Percentiles rank a stretch among this genome's conserved stretches.
Evolutionary conservation across 37 sponge, comb jelly and placozoan genomes (phyloP).

Genomic region (Petrosia ficiformis): DNA sequence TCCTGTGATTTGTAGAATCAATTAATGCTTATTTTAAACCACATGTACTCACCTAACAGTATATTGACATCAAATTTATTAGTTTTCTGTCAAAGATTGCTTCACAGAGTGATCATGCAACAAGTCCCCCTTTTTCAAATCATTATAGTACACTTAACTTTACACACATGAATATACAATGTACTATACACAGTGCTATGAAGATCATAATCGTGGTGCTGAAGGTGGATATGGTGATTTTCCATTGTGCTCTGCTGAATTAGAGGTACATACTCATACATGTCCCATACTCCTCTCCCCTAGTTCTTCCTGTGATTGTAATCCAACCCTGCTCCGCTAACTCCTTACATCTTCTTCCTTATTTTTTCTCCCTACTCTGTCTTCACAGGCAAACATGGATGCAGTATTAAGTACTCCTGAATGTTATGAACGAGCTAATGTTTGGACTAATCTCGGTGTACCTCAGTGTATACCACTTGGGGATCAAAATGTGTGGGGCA

Average conservation of each 20-base stretch:
- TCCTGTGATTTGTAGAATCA: no score
- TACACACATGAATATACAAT: neutral
- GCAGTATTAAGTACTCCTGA: neutral
- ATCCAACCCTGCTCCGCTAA: constrained; percentile 4
- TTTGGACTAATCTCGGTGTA: constrained; percentile 9
- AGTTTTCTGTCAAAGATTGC: no score
- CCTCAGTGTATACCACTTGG: constrained; percentile 65
- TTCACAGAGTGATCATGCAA: no score
- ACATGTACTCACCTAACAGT: no score
- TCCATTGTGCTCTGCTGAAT: constrained; percentile 65
- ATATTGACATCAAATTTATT: no score
- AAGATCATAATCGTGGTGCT: constrained; percentile 34
- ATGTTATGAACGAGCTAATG: neutral
- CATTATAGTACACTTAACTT: no score
- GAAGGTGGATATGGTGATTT: constrained; percentile 12
- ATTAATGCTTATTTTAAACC: no score
- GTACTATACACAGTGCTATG: constrained; percentile 31
- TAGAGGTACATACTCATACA: constrained; percentile 6
- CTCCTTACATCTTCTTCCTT: constrained; percentile 9
- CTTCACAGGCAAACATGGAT: constrained; percentile 6
- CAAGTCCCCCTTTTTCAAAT: no score
- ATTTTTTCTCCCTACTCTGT: constrained; percentile 1
- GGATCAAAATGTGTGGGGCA: constrained; percentile 62
- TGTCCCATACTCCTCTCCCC: neutral
- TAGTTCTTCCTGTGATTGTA: neutral